Base-by-base conservation (phyloP, 2,888 invertebrate genomes). In the Archips crataeganus region DNA sequence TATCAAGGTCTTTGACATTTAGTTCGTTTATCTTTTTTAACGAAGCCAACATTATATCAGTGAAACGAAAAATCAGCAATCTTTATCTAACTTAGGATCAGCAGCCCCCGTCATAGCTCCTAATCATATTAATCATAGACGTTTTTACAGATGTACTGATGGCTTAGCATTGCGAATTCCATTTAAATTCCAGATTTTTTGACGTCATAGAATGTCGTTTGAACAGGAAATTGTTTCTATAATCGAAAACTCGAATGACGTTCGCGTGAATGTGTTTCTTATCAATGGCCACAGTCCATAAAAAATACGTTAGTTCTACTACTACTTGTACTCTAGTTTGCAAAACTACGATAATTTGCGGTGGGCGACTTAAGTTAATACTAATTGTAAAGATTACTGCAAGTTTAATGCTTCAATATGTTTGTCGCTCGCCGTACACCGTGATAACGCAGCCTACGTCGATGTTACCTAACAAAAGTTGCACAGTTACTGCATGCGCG, bases 1-100 rank as follows among this genome's bases (percentile, higher is more conserved):
- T 88, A 92, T 92, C 92, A 93, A 93, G 93, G 92, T 91, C 90
- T 88, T 90, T 91, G 89, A 91, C 92, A 87, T 84, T 84, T 79
- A 79, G 80, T 85, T 88, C 87, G 88, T 88, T 91, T 91, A 91
- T 85, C 79, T 84, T 63, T 51, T 64, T 34, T 45, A 39, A 39
- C 11, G 6, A 39, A 23, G 34, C 23, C 39, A 57, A 15, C 34
- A 15, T 39, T 23, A 49, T 11, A 45, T 11, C 34, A 49, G 64
- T 49, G 45, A 13, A 47, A 32, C 11, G 47, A 62, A 23, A 23
- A 23, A 62, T 15, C 11, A 11, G 5, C 23, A 45, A 13, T 23
- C 45, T 45, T 0, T 45, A 45, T 45, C 49, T 49, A 62, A 32
- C 4, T 54, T 23, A 36, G 3, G 15, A 42, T 34, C 32, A 47